Evolutionary conservation across 2,113 vertebrate species (phyloP).

Genomic region (Uropsilus gracilis): DNA sequence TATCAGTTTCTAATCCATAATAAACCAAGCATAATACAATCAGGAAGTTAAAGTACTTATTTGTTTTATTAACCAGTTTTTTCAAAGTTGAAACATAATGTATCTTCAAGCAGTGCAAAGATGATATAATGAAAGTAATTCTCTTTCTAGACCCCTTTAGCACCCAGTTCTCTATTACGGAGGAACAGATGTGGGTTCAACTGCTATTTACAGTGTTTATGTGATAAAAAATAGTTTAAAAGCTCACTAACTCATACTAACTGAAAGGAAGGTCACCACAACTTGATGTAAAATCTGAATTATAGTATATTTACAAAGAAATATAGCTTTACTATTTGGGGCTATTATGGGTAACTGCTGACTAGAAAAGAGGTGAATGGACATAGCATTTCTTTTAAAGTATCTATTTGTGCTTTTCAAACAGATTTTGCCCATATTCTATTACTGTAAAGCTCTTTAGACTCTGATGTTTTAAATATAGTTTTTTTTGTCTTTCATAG

Average conservation of each 20-base stretch:
- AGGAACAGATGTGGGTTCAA: not conserved
- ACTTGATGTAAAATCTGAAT: slow-evolving; percentile 66
- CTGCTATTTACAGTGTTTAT: slow-evolving; percentile 23
- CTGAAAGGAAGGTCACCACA: slow-evolving; percentile 8
- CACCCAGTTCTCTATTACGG: not conserved
- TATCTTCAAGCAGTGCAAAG: slow-evolving; percentile 37
- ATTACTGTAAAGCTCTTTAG: not conserved
- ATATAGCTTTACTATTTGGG: slow-evolving; percentile 33
- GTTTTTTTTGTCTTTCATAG: not conserved
- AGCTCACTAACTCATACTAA: slow-evolving; percentile 37
- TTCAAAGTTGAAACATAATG: slow-evolving; percentile 37
- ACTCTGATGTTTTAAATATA: not conserved
- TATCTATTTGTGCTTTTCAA: not conserved
- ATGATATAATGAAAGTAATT: slow-evolving; percentile 22
- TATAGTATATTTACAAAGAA: slow-evolving; percentile 63
- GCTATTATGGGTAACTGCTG: slow-evolving; percentile 9
- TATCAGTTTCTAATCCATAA: slow-evolving; percentile 55
- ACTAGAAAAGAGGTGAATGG: not conserved
- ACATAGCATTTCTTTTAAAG: not conserved
- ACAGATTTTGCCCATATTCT: not conserved
- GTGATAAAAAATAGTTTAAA: slow-evolving; percentile 47
- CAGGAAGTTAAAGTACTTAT: slow-evolving; percentile 53
- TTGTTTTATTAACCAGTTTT: slow-evolving; percentile 37
- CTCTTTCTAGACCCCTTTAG: not conserved
- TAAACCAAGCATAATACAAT: slow-evolving; percentile 26